Evolutionary conservation across 1,140 invertebrate genomes (phyloP), one percentile per base, ranked within the genome.

Genomic region (fruit fly (Drosophila melanogaster)): DNA sequence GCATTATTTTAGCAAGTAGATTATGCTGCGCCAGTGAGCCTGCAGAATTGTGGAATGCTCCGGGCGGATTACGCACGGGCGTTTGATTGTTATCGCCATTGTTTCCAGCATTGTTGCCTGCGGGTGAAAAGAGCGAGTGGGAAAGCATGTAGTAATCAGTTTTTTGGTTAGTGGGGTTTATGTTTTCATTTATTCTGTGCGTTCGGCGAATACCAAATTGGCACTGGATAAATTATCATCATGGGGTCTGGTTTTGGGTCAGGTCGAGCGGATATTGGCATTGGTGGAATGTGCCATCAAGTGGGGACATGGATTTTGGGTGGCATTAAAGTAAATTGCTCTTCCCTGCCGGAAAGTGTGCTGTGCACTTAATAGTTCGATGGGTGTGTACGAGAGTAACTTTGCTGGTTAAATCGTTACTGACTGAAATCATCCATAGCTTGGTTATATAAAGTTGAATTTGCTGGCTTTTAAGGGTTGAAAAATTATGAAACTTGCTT

Each of bases 1-100:
- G 90, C 81, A 91, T 91, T 91, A 91, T 90, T 77, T 89, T 77
- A 77, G 77, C 90, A 81, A 91, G 86, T 91, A 90, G 90, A 91
- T 91, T 91, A 91, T 91, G 78, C 77, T 91, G 86, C 77, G 86
- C 87, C 87, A 91, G 81, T 87, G 91, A 79, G 81, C 78, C 80
- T 78, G 91, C 91, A 71, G 83, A 87, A 89, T 92, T 92, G 87
- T 92, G 91, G 83, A 91, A 92, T 90, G 91, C 91, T 83, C 91
- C 91, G 56, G 91, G 91, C 75, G 91, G 91, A 92, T 92, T 92
- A 89, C 91, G 91, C 78, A 92, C 81, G 67, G 91, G 90, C 78
- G 91, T 86, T 87, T 92, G 91, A 90, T 91, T 92, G 77, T 77
- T 90, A 90, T 92, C 91, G 87, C 81, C 86, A 80, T 53, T 73